Base-by-base conservation (phyloP, 2,113 vertebrate species). In the Cyprinodon tularosa region DNA sequence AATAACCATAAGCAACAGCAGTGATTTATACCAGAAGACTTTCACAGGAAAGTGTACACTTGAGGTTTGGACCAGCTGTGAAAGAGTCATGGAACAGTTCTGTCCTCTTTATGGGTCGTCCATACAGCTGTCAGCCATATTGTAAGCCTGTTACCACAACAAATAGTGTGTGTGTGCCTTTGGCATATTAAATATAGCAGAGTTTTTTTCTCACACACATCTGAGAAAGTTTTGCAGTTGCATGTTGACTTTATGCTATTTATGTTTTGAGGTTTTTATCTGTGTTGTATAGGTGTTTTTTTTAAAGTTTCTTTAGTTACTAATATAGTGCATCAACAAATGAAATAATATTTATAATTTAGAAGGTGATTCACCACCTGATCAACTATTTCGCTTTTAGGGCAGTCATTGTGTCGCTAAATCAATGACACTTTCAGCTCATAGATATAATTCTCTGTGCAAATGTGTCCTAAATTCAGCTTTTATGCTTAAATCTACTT, bases 111-210 rank as follows among this genome's bases (percentile, higher is more conserved):
- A 85, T 75, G 66, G 82, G 39, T 63, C 38, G 74, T 82, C 63
- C 64, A 48, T 71, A 84, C 90, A 89, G 89, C 86, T 92, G 89
- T 89, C 83, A 45, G 83, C 88, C 80, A 86, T 89, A 81, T 86
- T 89, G 71, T 73, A 59, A 80, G 73, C 69, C 68, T 4, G 82
- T 90, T 83, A 77, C 87, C 81, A 91, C 82, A 90, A 81, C 86
- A 89, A 91, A 91, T 77, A 86, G 47, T 13, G 12, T 62, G 45
- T 44, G 50, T 63, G 68, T 57, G 74, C 22, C 38, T 74, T 65
- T 62, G 74, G 60, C 77, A 71, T 50, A 40, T 62, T 74, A 66
- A 66, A 62, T 82, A 71, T 40, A 77, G 71, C 47, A 22, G 22
- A 20, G 61, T 61, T 75, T 64, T 59, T 87, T 82, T 80, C 59